Percentiles rank a stretch among this genome's conserved stretches.
Conservation (phyloP, 2,113 vertebrate genomes). For the Oreotragus oreotragus region DNA sequence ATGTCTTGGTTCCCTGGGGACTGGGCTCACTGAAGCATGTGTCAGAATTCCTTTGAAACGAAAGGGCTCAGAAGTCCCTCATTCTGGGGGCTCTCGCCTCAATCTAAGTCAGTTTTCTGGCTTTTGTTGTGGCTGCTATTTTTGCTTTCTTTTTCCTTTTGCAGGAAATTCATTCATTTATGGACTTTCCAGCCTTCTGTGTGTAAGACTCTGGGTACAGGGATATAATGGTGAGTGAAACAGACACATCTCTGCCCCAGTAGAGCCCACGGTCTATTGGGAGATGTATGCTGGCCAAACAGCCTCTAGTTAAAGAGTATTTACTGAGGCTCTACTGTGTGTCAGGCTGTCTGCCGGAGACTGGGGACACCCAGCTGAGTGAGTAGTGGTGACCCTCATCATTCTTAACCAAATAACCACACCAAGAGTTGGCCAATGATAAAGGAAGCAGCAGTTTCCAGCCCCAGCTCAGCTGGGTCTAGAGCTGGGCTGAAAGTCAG, state of each 20-base stretch:
- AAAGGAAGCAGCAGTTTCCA: background rate
- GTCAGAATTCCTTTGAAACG: background rate
- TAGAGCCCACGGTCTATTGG: background rate
- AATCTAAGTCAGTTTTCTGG: background rate
- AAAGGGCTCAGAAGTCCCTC: background rate
- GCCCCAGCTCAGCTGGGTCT: rapidly evolving
- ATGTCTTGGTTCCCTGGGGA: background rate
- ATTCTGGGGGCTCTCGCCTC: background rate
- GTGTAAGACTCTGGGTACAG: background rate
- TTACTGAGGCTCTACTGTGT: background rate
- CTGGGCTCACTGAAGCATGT: background rate
- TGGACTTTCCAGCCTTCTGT: rapidly evolving
- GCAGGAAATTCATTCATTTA: background rate
- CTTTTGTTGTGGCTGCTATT: background rate
- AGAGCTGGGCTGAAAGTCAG: background rate
- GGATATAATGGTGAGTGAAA: background rate
- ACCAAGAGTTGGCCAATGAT: too few relatives aligned
- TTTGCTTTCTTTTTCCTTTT: background rate
- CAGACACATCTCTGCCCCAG: background rate
- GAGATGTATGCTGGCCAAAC: background rate
- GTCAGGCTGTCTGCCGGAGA: background rate
- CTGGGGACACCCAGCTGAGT: background rate
- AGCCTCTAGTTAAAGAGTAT: rapidly evolving
- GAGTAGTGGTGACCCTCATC: background rate
- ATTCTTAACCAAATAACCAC: background rate